Conservation (phyloP, 1,140 invertebrate species). For the Cotesia typhae region DNA sequence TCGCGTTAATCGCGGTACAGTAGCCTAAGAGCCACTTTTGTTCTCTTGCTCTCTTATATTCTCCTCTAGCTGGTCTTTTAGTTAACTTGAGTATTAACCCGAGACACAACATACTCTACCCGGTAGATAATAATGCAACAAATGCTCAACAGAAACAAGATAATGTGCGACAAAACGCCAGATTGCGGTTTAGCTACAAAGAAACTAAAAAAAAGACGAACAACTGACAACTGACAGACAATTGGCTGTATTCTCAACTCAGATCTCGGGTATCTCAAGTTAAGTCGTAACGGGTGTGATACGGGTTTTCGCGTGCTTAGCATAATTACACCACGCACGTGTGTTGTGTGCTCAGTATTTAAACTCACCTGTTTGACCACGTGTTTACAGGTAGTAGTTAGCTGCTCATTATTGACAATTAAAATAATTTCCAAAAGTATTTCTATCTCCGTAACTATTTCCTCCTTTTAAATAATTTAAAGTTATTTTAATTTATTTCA, state of each 20-base stretch:
- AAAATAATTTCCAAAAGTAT: too few relatives aligned
- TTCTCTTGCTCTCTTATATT: too few relatives aligned
- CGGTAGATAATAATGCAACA: background rate
- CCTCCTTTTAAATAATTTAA: too few relatives aligned
- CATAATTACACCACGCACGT: conserved; percentile 46
- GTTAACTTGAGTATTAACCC: conserved; percentile 30
- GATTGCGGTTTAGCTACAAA: background rate
- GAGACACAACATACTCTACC: conserved; percentile 20
- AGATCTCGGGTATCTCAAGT: conserved; percentile 26
- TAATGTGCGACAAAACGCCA: background rate
- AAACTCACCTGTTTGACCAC: conserved; percentile 26
- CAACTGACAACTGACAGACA: background rate
- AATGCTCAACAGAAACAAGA: conserved; percentile 9
- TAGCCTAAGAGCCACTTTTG: too few relatives aligned
- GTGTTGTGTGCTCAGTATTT: conserved; percentile 12
- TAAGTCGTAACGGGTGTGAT: conserved; percentile 46
- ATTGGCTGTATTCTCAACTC: background rate
- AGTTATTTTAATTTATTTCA: too few relatives aligned
- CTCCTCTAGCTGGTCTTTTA: conserved; percentile 33
- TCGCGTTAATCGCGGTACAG: too few relatives aligned
- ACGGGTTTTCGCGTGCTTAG: conserved; percentile 49
- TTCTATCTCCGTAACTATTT: too few relatives aligned
- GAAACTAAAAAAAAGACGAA: background rate
- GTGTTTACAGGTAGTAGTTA: background rate
- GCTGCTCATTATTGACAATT: background rate